Evolutionary conservation across 1,140 invertebrate genomes (phyloP).

Genomic region (Leptonema lineaticorne): DNA sequence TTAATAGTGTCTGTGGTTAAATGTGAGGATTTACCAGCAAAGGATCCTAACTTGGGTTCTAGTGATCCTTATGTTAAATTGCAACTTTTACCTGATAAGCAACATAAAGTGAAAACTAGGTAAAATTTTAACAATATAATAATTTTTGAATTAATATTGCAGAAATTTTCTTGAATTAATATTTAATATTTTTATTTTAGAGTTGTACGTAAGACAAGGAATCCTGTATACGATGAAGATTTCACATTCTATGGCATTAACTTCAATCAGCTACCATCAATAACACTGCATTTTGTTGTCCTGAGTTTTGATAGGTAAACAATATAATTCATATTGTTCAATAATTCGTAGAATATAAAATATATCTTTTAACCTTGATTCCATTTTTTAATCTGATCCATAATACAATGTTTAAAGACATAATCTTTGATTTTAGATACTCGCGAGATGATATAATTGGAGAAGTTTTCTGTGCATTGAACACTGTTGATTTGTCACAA

Average conservation of each 20-base stretch:
- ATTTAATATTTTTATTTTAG: conserved; percentile 49
- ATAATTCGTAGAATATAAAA: too few relatives aligned
- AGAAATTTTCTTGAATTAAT: not conserved
- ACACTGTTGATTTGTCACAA: conserved; percentile 74
- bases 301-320: conserved; percentile 84
- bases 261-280: conserved; percentile 78
- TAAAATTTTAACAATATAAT: conserved; percentile 35
- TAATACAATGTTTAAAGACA: too few relatives aligned
- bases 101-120: conserved; percentile 91
- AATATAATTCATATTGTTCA: not conserved
- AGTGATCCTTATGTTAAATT: conserved; percentile 93
- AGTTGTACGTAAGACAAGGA: conserved; percentile 86
- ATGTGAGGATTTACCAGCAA: conserved; percentile 79
- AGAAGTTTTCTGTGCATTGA: conserved; percentile 88
- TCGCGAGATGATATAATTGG: conserved; percentile 96
- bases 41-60: conserved; percentile 65
- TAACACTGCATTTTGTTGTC: conserved; percentile 90
- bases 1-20: conserved; percentile 88
- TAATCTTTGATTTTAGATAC: conserved; percentile 62
- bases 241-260: conserved; percentile 95
- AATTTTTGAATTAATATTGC: not conserved
- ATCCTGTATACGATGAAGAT: conserved; percentile 94
- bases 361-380: too few relatives aligned
- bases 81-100: conserved; percentile 90
- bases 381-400: too few relatives aligned